These are phyloP conservation scores for Dryoscopus gambensis DNA, from an alignment of 2,113 vertebrate species.

Conservation along the genomic window DNA sequence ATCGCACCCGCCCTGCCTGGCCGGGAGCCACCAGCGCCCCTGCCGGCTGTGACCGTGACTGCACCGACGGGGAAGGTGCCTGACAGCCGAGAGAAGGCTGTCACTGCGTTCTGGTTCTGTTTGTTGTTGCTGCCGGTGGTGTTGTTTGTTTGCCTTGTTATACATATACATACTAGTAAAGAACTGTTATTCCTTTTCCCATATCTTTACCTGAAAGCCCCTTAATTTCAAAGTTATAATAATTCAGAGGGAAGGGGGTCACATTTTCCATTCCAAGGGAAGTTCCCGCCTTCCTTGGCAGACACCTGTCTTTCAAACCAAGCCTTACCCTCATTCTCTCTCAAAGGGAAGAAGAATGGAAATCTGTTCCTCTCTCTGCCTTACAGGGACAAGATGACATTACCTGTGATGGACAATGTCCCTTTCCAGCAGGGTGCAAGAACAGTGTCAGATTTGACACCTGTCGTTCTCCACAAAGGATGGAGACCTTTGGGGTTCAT, in stretches of 20 bases:
- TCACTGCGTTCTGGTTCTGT: background rate
- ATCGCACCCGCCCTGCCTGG: background rate
- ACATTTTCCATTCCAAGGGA: background rate
- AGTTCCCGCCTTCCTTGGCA: background rate
- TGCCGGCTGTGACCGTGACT: background rate
- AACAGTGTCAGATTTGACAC: background rate
- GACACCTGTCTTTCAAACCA: background rate
- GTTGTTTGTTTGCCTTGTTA: background rate
- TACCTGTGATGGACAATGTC: background rate
- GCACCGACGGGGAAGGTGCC: background rate
- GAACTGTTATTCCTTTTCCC: background rate
- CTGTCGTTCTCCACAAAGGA: background rate
- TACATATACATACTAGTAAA: background rate
- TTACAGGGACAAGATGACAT: background rate
- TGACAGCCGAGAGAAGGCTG: background rate
- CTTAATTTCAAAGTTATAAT: background rate
- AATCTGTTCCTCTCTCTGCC: background rate
- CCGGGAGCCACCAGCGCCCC: background rate
- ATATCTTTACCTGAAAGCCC: background rate
- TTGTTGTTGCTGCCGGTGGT: background rate
- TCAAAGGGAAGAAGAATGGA: background rate
- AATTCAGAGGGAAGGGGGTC: background rate
- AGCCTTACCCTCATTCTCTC: rapidly evolving
- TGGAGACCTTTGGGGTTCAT: background rate
- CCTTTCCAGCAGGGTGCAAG: background rate